phyloP scores from a whole-genome alignment of 2,797 vertebrate species.

The Acrossocheilus wenchowensis region DNA sequence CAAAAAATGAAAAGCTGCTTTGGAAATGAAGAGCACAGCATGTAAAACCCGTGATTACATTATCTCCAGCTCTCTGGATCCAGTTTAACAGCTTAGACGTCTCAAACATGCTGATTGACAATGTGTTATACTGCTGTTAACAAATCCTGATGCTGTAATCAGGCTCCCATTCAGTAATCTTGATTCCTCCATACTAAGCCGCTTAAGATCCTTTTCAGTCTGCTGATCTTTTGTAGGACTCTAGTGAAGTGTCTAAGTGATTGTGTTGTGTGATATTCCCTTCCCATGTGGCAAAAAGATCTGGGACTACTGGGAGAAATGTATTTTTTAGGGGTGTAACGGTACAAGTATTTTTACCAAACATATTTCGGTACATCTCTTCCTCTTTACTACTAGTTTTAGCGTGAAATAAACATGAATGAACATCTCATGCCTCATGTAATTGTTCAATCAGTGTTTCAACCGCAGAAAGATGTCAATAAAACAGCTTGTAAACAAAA shows the following conservation, averaged over 20 bases:
- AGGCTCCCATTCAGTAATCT: not conserved
- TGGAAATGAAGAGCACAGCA: not conserved
- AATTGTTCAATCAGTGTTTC: no score
- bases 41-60: not conserved
- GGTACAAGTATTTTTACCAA: no score
- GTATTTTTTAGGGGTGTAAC: not conserved
- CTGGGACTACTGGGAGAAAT: not conserved
- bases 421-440: no score
- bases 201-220: constrained; percentile 8
- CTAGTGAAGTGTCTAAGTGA: not conserved
- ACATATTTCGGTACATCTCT: no score
- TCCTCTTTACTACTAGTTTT: no score
- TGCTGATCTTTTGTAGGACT: not conserved
- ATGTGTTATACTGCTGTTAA: not conserved
- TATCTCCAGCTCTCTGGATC: not conserved
- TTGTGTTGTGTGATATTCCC: not conserved
- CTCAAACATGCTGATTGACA: not conserved
- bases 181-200: not conserved
- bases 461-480: no score
- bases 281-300: not conserved
- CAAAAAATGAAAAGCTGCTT: not conserved
- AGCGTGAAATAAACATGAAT: no score
- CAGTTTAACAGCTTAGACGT: not conserved
- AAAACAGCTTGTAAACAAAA: no score
- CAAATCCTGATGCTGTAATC: not conserved